Evolutionary conservation across 35 echinoderm and acorn worm species (phyloP), one percentile per base, ranked within the genome.

Genomic region (Patiria miniata): DNA sequence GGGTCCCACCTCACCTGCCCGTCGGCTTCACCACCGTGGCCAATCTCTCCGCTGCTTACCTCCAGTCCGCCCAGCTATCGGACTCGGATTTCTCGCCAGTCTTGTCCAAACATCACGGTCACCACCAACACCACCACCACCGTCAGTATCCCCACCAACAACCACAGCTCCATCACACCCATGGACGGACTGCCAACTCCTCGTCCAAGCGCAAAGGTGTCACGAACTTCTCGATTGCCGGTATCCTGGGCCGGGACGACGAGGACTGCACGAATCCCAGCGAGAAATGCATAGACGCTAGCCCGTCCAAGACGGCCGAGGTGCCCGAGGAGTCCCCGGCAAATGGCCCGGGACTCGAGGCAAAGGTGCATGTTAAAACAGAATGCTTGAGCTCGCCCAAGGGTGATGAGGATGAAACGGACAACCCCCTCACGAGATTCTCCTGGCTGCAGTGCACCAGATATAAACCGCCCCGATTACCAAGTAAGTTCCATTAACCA

Each of bases 391-490:
- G 65, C 29, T 36, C 51, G 14, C 82, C 33, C 10, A 52, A 82
- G 16, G 58, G 19, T 8, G 79, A 90, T 32, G 53, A 36, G 52
- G 57, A 86, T 39, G 82, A 91, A 29, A 42, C 19, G 17, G 92
- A 94, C 38, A 94, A 99, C 51, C 96, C 96, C 3, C 36, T 99
- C 69, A 69, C 96, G 33, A 73, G 96, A 38, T 99, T 99, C 53
- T 99, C 96, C 8, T 99, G 96, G 96, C 87, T 99, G 18, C 96
- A 99, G 65, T 99, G 96, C 51, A 94, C 96, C 5, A 51, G 96
- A 40, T 99, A 99, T 53, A 99, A 99, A 53, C 96, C 92, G 32
- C 96, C 96, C 22, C 87, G 96, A 77, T 83, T 99, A 36, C 96
- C 96, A 86, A 83, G 96, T 99, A 84, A 97, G 95, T 86, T 82